Evolutionary conservation across 2,888 invertebrate species (phyloP).

Genomic region (Hipparchia sbordonii): DNA sequence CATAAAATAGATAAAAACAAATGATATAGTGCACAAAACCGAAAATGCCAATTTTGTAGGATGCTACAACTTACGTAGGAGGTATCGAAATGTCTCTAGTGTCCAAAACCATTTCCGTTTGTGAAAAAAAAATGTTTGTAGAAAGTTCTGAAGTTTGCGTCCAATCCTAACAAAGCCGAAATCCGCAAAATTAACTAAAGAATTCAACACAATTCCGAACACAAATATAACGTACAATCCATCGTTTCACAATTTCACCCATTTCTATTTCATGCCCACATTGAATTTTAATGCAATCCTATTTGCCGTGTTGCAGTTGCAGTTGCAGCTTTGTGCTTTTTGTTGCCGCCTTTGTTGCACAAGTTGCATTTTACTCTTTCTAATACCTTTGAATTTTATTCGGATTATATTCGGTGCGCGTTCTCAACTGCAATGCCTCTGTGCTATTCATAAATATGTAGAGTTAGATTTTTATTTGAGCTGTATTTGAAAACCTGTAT

Average conservation of each 20-base stretch:
- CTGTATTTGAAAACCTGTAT: slow-evolving; percentile 4
- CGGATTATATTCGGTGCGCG: slow-evolving; percentile 28
- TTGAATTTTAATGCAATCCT: slow-evolving; percentile 33
- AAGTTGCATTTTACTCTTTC: slow-evolving; percentile 31
- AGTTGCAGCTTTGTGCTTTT: slow-evolving; percentile 24
- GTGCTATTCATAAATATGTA: slow-evolving; percentile 30
- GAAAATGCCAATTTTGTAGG: too few relatives aligned
- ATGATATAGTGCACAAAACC: too few relatives aligned
- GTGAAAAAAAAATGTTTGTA: not conserved
- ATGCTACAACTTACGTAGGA: not conserved
- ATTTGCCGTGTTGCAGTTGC: slow-evolving; percentile 27
- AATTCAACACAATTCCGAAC: slow-evolving; percentile 8
- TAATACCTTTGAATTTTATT: slow-evolving; percentile 29
- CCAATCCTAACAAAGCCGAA: slow-evolving; percentile 4
- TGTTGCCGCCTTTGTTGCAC: slow-evolving; percentile 28
- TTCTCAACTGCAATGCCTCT: slow-evolving; percentile 29
- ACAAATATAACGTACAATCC: slow-evolving; percentile 13
- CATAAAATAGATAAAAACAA: too few relatives aligned
- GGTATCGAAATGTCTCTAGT: not conserved
- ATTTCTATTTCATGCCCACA: slow-evolving; percentile 23
- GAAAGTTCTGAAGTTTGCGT: not conserved
- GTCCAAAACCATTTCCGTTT: not conserved
- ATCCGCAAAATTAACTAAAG: slow-evolving; percentile 5
- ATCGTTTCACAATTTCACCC: slow-evolving; percentile 15
- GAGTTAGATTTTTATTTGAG: slow-evolving; percentile 24